Evolutionary conservation across 1,140 invertebrate species (phyloP).

Genomic region (Pteromalus puparum): DNA sequence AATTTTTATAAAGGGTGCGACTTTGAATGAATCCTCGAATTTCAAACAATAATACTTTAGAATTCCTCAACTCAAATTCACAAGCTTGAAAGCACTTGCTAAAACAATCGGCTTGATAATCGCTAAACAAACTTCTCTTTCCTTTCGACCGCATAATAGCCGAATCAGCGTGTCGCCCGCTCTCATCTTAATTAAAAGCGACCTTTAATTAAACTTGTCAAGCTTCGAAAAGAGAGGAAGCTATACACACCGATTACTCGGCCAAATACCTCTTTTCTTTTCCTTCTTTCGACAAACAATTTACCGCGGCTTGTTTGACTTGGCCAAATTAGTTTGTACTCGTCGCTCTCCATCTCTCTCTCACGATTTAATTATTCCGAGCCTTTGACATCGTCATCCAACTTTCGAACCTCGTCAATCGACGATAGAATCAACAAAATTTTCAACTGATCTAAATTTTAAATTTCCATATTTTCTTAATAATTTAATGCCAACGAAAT

Average conservation of each 20-base stretch:
- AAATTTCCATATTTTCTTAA: no score
- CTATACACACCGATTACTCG: constrained; percentile 1
- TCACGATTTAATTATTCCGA: constrained; percentile 26
- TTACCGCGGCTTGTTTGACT: constrained; percentile 22
- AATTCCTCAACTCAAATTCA: no score
- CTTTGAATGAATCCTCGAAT: no score
- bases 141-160: background rate
- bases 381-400: background rate
- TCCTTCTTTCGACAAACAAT: constrained; percentile 15
- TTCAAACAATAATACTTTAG: no score
- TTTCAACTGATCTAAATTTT: background rate
- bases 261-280: constrained; percentile 9
- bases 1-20: no score
- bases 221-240: background rate
- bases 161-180: background rate
- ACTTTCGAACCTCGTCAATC: background rate
- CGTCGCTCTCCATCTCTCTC: background rate
- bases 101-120: no score
- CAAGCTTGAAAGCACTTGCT: no score
- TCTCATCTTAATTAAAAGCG: constrained; percentile 25
- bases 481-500: no score
- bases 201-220: constrained; percentile 28
- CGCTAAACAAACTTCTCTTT: no score
- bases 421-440: background rate
- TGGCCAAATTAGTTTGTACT: constrained; percentile 29